Conservation (phyloP, 2,888 invertebrate species). For the Hylaea fasciaria region DNA sequence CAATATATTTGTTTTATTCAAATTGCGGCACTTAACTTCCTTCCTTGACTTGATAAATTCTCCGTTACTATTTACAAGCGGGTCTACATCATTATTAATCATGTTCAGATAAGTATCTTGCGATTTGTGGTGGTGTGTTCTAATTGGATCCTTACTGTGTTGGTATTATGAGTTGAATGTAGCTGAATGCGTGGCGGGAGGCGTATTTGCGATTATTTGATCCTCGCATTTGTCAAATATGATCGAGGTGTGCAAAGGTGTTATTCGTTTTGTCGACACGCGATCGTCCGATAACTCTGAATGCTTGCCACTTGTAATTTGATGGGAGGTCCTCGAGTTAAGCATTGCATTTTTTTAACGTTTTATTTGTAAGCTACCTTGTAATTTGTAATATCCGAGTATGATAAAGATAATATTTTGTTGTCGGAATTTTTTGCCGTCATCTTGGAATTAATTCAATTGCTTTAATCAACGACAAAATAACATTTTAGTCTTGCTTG, state of each 20-base stretch:
- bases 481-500: conserved; percentile 3
- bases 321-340: conserved; percentile 69
- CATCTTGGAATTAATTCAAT: conserved; percentile 14
- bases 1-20: conserved; percentile 40
- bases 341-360: conserved; percentile 51
- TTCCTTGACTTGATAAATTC: conserved; percentile 55
- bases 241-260: conserved; percentile 70
- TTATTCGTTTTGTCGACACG: conserved; percentile 77
- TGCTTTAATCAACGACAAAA: conserved; percentile 17
- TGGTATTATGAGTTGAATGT: conserved; percentile 48
- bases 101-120: conserved; percentile 59
- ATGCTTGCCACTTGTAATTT: conserved; percentile 73
- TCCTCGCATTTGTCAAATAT: conserved; percentile 73
- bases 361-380: conserved; percentile 31
- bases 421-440: conserved; percentile 14
- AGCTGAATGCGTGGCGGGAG: conserved; percentile 41
- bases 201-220: conserved; percentile 67
- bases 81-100: conserved; percentile 61
- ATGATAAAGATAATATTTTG: conserved; percentile 34
- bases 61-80: conserved; percentile 54
- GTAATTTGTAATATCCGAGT: conserved; percentile 32
- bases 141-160: conserved; percentile 52
- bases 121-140: conserved; percentile 46
- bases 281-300: conserved; percentile 69
- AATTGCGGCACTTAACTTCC: conserved; percentile 48